These are phyloP conservation scores for Pygoscelis adeliae DNA, from an alignment of 2,113 vertebrate genomes.

Conservation along the genomic window DNA sequence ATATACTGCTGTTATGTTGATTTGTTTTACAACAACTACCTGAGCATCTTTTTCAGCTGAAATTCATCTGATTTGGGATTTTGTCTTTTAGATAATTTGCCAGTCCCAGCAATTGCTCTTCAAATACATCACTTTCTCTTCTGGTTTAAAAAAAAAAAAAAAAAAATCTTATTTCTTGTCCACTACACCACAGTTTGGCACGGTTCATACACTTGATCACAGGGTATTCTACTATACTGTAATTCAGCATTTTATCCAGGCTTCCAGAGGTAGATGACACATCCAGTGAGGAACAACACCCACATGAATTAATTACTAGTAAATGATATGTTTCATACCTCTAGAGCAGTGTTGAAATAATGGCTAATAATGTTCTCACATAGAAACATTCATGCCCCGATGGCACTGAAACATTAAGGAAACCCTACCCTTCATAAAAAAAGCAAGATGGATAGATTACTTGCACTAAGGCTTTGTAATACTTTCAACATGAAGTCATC, in stretches of 20 bases:
- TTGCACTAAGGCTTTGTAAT: neutral
- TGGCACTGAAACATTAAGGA: neutral
- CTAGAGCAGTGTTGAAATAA: neutral
- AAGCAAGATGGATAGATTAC: neutral
- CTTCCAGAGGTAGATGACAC: neutral
- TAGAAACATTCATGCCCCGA: neutral
- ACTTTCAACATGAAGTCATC: slow-evolving; percentile 19
- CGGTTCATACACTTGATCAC: neutral
- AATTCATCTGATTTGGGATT: neutral
- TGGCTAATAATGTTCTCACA: neutral
- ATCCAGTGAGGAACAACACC: neutral
- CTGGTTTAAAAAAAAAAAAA: neutral
- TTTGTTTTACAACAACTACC: neutral
- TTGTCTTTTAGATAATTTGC: neutral
- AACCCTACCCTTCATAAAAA: neutral
- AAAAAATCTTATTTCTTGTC: neutral
- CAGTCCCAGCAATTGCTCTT: neutral
- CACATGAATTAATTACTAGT: neutral
- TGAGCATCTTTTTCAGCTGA: neutral
- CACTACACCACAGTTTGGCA: neutral
- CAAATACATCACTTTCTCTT: neutral
- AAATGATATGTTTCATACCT: neutral
- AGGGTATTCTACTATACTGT: neutral
- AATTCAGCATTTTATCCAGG: neutral
- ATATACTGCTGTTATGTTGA: neutral